Evolutionary conservation across 1,140 invertebrate genomes (phyloP).

Genomic region (Drosophila kanapiae): DNA sequence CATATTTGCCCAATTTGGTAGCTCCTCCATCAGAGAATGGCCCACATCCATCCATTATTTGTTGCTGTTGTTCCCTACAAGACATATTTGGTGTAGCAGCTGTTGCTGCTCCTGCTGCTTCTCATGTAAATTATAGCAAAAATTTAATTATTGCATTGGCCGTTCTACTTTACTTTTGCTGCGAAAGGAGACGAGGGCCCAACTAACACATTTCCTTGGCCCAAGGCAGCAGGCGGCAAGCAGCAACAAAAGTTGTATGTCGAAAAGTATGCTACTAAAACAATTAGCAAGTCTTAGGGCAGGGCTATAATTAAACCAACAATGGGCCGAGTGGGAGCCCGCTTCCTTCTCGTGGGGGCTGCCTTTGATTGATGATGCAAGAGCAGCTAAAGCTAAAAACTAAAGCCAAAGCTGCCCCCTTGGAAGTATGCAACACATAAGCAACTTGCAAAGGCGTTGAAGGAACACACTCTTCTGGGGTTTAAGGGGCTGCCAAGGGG

Average conservation of each 20-base stretch:
- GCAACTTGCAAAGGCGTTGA: conserved; percentile 55
- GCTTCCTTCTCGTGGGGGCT: conserved; percentile 22
- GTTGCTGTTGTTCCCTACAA: conserved; percentile 7
- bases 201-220: conserved; percentile 67
- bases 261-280: conserved; percentile 79
- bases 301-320: conserved; percentile 76
- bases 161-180: conserved; percentile 39
- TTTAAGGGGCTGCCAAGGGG: neutral
- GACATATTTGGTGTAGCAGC: conserved; percentile 43
- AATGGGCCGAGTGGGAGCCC: conserved; percentile 38
- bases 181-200: conserved; percentile 1
- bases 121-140: conserved; percentile 71
- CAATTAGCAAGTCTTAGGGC: conserved; percentile 70
- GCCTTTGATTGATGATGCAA: conserved; percentile 79
- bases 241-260: conserved; percentile 36
- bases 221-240: conserved; percentile 7
- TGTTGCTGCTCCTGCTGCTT: conserved; percentile 53
- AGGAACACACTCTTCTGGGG: conserved; percentile 29
- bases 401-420: conserved; percentile 44
- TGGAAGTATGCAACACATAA: conserved; percentile 64
- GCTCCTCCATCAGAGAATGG: conserved; percentile 30
- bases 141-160: conserved; percentile 76
- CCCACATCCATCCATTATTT: conserved; percentile 40
- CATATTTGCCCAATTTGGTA: conserved; percentile 11
- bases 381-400: conserved; percentile 44